Base-by-base conservation (phyloP, 1,140 invertebrate genomes). In the Elymnias hypermnestra region DNA sequence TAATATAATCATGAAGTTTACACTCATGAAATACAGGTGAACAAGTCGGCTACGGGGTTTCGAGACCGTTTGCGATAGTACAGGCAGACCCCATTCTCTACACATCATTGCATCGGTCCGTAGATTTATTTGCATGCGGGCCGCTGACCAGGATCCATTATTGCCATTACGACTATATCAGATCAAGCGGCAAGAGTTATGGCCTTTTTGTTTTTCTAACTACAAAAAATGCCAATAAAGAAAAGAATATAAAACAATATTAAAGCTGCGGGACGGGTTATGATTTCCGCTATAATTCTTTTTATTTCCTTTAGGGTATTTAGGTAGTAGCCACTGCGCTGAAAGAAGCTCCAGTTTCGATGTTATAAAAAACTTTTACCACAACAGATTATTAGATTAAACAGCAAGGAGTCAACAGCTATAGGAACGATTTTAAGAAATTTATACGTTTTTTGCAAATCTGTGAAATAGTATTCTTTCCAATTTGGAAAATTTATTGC, bases 111-210 rank as follows among this genome's bases (percentile, higher is more conserved):
- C 82, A 83, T 83, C 63, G 75, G 78, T 65, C 63, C 73, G 69
- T 72, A 85, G 78, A 85, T 85, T 85, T 85, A 85, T 85, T 85
- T 83, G 82, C 82, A 85, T 85, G 82, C 82, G 82, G 82, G 82
- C 75, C 72, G 76, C 78, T 85, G 82, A 83, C 77, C 82, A 85
- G 82, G 78, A 85, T 77, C 77, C 78, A 85, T 85, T 85, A 85
- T 68, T 69, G 77, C 82, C 79, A 82, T 85, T 85, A 85, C 63
- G 65, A 36, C 54, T 61, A 62, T 85, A 84, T 84, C 81, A 79
- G 78, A 85, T 85, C 66, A 74, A 72, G 66, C 74, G 74, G 65
- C 62, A 71, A 85, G 81, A 84, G 66, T 85, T 83, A 85, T 85
- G 59, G 70, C 60, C 48, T 72, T 71, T 65, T 82, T 83, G 72